These are phyloP conservation scores for Chelonia mydas DNA, from an alignment of 2,797 vertebrate species.

Conservation along the genomic window DNA sequence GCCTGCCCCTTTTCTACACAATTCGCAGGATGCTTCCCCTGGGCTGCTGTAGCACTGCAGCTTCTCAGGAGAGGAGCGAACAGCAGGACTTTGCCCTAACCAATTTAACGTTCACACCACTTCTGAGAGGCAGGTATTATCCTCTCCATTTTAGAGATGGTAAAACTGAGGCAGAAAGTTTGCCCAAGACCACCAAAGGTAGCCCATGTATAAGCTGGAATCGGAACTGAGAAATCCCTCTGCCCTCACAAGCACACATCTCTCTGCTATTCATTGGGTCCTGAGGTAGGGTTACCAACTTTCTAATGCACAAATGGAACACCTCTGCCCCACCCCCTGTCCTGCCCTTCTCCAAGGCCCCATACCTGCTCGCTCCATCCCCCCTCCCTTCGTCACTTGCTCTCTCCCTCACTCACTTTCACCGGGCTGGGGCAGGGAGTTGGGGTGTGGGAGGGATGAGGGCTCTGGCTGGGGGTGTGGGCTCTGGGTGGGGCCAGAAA, in stretches of 20 bases:
- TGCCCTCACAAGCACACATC: neutral
- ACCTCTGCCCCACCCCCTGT: too few species aligned
- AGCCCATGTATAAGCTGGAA: neutral
- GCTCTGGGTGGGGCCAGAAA: too few species aligned
- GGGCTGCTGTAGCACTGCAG: neutral
- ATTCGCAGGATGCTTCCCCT: neutral
- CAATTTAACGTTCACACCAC: neutral
- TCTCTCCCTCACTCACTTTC: too few species aligned
- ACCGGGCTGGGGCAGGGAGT: too few species aligned
- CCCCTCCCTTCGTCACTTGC: too few species aligned
- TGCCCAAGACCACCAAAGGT: neutral
- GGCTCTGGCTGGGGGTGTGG: too few species aligned
- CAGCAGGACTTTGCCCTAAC: neutral
- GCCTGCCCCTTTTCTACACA: neutral
- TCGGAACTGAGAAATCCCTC: neutral
- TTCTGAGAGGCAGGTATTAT: neutral
- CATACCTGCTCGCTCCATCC: too few species aligned
- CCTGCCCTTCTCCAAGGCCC: too few species aligned
- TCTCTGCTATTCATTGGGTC: neutral
- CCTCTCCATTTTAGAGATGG: neutral
- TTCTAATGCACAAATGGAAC: too few species aligned
- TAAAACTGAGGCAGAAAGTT: neutral
- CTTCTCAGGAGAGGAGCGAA: neutral
- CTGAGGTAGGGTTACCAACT: neutral
- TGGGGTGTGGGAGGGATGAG: too few species aligned